Percentiles rank a stretch among this genome's conserved stretches.
These are phyloP conservation scores for Agonopterix arenella DNA, from an alignment of 2,888 invertebrate species.

Conservation along the genomic window DNA sequence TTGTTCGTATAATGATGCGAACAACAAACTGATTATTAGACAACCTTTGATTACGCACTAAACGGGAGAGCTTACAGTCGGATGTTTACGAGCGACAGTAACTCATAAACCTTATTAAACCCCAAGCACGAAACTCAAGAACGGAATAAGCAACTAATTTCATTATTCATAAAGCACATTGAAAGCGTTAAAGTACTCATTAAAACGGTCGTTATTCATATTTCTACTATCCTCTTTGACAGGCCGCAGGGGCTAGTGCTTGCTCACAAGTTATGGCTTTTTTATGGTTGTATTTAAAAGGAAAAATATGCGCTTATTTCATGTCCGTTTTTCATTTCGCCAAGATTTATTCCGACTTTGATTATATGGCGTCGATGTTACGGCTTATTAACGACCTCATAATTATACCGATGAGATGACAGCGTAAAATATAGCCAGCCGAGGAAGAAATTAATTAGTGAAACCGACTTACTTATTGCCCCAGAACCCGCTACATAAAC, in stretches of 20 bases:
- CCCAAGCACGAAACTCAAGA: constrained; percentile 61
- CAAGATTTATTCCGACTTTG: constrained; percentile 66
- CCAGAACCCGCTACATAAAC: no score
- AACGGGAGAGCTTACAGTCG: constrained; percentile 21
- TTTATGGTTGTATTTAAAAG: constrained; percentile 66
- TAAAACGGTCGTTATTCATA: constrained; percentile 66
- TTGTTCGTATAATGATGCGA: background rate
- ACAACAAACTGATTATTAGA: constrained; percentile 9
- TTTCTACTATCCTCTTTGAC: constrained; percentile 69
- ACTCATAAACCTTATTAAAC: constrained; percentile 65
- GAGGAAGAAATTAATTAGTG: constrained; percentile 32
- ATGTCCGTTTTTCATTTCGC: constrained; percentile 65
- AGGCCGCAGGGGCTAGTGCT: constrained; percentile 55
- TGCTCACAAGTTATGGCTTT: constrained; percentile 62
- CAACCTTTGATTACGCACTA: constrained; percentile 40
- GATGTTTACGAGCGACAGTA: constrained; percentile 49
- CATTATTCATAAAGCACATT: constrained; percentile 76
- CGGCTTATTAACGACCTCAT: constrained; percentile 62
- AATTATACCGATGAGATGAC: constrained; percentile 57
- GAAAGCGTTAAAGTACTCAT: constrained; percentile 74
- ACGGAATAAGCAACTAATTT: constrained; percentile 73
- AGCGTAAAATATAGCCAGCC: constrained; percentile 50
- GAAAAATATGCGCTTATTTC: constrained; percentile 66
- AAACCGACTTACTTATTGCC: constrained; percentile 28
- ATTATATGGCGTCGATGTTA: constrained; percentile 65